These are phyloP conservation scores for Condylostylus longicornis DNA, from an alignment of 1,140 invertebrate genomes.

Conservation along the genomic window DNA sequence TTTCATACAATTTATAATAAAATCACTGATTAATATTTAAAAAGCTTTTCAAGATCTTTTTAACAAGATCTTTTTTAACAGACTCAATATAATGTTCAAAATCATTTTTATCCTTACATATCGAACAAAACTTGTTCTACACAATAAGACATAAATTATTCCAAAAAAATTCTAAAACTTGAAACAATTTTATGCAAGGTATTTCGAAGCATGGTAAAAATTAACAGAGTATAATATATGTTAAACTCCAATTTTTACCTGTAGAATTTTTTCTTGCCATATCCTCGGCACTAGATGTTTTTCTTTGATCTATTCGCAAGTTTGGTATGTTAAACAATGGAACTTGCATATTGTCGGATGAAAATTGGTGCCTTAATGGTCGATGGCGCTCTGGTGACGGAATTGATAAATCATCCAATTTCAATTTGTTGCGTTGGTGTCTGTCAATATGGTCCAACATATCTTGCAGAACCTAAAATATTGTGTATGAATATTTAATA, in stretches of 20 bases:
- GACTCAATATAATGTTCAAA: too few species aligned
- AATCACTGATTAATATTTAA: too few species aligned
- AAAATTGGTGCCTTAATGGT: conserved; percentile 62
- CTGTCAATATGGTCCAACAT: conserved; percentile 87
- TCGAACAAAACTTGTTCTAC: too few species aligned
- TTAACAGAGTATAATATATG: too few species aligned
- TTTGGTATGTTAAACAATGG: conserved; percentile 75
- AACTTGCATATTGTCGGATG: conserved; percentile 71
- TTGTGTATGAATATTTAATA: neutral
- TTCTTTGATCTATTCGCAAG: conserved; percentile 65
- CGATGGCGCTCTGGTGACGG: conserved; percentile 62
- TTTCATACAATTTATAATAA: too few species aligned
- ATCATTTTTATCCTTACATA: too few species aligned
- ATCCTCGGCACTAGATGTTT: conserved; percentile 74
- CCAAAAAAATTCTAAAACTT: too few species aligned
- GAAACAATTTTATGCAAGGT: too few species aligned
- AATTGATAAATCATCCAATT: conserved; percentile 58
- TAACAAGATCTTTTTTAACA: too few species aligned
- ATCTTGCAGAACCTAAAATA: conserved; percentile 60
- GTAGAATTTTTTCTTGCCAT: conserved; percentile 73
- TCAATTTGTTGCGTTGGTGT: conserved; percentile 70
- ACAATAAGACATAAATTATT: too few species aligned
- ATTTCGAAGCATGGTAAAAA: too few species aligned
- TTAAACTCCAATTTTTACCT: conserved; percentile 36
- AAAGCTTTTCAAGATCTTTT: too few species aligned